Evolutionary conservation across 2,797 vertebrate species (phyloP), one percentile per base, ranked within the genome.

Genomic region (Pangasius sanitwongsei): DNA sequence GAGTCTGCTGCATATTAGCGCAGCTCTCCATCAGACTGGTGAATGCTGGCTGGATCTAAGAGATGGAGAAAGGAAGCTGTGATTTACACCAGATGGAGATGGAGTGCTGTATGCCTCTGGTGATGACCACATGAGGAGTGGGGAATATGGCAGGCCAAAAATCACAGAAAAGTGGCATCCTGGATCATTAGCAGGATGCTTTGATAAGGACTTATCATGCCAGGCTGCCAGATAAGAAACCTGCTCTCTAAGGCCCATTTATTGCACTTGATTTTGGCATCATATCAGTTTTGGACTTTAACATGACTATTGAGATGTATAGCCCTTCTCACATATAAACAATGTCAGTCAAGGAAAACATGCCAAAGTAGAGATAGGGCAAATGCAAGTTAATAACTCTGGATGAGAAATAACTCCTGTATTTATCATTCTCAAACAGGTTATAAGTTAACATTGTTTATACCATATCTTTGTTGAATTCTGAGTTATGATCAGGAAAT

Each of bases 1-100:
- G 90, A 92, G 89, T 94, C 95, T 95, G 94, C 86, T 95, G 93
- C 93, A 83, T 89, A 94, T 96, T 96, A 96, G 90, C 87, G 67
- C 75, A 92, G 92, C 93, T 91, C 82, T 92, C 91, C 93, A 92
- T 94, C 94, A 94, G 92, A 91, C 93, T 93, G 88, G 48, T 90
- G 87, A 92, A 70, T 25, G 25, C 89, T 91, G 91, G 87, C 89
- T 92, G 87, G 86, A 92, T 92, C 72, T 82, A 57, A 86, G 84
- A 37, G 41, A 89, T 61, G 89, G 86, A 87, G 88, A 82, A 1
- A 75, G 85, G 90, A 89, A 81, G 44, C 87, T 87, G 74, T 88
- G 88, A 89, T 91, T 90, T 91, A 93, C 91, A 93, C 88, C 89
- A 92, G 90, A 92, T 93, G 90, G 93, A 91, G 88, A 81, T 88